Percentiles rank a stretch among this genome's conserved stretches.
These are phyloP conservation scores for Tolmerus cingulatus DNA, from an alignment of 2,888 invertebrate genomes.

Conservation along the genomic window DNA sequence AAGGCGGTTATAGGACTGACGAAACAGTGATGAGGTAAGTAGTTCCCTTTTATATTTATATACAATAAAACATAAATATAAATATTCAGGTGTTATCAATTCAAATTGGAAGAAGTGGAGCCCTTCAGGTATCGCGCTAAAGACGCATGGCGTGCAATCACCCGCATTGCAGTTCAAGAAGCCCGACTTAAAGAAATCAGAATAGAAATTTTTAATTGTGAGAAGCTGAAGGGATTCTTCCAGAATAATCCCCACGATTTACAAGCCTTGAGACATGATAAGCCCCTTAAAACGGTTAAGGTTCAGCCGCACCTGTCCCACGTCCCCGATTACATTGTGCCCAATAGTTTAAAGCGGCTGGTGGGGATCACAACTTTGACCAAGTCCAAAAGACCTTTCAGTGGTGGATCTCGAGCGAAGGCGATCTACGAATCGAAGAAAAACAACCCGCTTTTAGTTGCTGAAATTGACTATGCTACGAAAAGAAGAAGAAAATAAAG, in stretches of 20 bases:
- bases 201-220: slow-evolving; percentile 89
- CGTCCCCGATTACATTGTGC: slow-evolving; percentile 92
- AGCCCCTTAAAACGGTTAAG: slow-evolving; percentile 84
- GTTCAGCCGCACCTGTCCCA: slow-evolving; percentile 85
- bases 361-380: slow-evolving; percentile 63
- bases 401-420: slow-evolving; percentile 54
- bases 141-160: slow-evolving; percentile 95
- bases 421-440: slow-evolving; percentile 57
- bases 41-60: not conserved
- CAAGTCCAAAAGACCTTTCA: slow-evolving; percentile 40
- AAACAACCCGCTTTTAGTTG: slow-evolving; percentile 60
- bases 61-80: not conserved
- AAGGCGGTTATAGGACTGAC: slow-evolving; percentile 71
- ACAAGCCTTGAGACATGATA: slow-evolving; percentile 84
- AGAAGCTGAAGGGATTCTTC: slow-evolving; percentile 91
- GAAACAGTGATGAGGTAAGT: slow-evolving; percentile 70
- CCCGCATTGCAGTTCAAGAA: slow-evolving; percentile 90
- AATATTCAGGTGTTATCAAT: slow-evolving; percentile 80
- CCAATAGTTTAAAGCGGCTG: slow-evolving; percentile 75
- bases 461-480: slow-evolving; percentile 60
- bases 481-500: slow-evolving; percentile 53
- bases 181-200: slow-evolving; percentile 96
- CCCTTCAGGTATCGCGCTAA: slow-evolving; percentile 93
- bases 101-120: slow-evolving; percentile 94
- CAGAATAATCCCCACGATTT: slow-evolving; percentile 90